Percentiles rank a stretch among this genome's conserved stretches.
phyloP scores from a whole-genome alignment of 2,113 vertebrate genomes.

The Mionectes macconnelli region DNA sequence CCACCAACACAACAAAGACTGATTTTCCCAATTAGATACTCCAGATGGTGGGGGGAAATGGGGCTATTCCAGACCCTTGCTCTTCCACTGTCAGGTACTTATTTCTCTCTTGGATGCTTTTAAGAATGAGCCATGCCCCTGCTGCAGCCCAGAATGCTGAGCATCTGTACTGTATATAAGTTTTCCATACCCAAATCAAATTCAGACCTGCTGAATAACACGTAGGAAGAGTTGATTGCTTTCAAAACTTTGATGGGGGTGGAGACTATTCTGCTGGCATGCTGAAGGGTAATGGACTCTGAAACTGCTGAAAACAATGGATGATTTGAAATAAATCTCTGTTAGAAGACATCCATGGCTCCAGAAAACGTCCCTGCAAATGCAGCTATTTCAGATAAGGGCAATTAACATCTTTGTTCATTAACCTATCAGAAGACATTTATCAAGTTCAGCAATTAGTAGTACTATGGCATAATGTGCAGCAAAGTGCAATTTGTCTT shows the following conservation, averaged over 20 bases:
- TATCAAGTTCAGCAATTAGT: constrained; percentile 48
- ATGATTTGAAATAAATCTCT: constrained; percentile 46
- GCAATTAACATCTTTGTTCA: constrained; percentile 55
- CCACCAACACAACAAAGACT: not conserved
- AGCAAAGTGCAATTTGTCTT: constrained; percentile 9
- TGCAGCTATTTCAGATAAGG: constrained; percentile 47
- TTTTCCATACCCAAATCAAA: not conserved
- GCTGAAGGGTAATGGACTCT: constrained; percentile 30
- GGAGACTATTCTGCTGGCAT: not conserved
- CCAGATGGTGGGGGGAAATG: not conserved
- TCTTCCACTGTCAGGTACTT: not conserved
- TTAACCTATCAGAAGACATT: constrained; percentile 47
- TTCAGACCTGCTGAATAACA: not conserved
- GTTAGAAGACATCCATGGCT: not conserved
- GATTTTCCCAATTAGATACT: constrained; percentile 9
- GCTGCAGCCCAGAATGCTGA: not conserved
- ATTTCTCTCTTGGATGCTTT: not conserved
- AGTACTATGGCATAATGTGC: not conserved
- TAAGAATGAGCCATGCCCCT: not conserved
- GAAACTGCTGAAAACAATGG: constrained; percentile 45
- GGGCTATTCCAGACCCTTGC: constrained; percentile 14
- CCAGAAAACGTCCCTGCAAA: not conserved
- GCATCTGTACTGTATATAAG: fast-evolving
- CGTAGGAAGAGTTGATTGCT: not conserved
- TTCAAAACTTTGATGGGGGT: not conserved